Conservation (phyloP, 2,888 invertebrate species). For the Rotaria macrura region DNA sequence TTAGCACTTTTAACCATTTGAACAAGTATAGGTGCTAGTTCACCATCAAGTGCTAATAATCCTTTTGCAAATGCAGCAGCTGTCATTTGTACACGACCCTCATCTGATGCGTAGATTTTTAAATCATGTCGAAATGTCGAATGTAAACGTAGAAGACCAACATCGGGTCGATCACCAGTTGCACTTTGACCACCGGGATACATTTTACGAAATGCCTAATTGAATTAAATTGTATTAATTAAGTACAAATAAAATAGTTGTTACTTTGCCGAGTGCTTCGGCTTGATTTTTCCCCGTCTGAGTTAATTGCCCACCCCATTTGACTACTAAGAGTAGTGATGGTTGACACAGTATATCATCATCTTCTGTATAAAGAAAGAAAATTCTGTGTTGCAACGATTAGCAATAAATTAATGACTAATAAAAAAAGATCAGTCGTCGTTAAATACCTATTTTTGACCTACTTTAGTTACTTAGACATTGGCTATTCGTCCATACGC, state of each 20-base stretch:
- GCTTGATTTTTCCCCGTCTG: constrained; percentile 94
- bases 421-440: too few species aligned
- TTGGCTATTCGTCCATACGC: too few species aligned
- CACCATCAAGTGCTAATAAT: constrained; percentile 86
- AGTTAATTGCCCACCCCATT: constrained; percentile 98
- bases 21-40: constrained; percentile 91
- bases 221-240: background rate
- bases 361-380: constrained; percentile 21
- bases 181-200: constrained; percentile 73
- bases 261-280: constrained; percentile 74
- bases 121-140: constrained; percentile 96
- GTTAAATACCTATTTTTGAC: too few species aligned
- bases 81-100: constrained; percentile 98
- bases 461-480: too few species aligned
- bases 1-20: constrained; percentile 97
- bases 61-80: constrained; percentile 93
- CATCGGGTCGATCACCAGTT: constrained; percentile 60
- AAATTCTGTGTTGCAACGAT: too few species aligned
- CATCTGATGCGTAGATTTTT: constrained; percentile 98
- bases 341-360: constrained; percentile 76
- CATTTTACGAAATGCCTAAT: constrained; percentile 26
- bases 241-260: background rate
- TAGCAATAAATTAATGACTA: too few species aligned
- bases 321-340: constrained; percentile 83
- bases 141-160: constrained; percentile 83